A percentile compares a stretch with the other conserved stretches of the same genome.
Conservation (phyloP, 2,113 vertebrate genomes). For the Glaucomys volans region DNA sequence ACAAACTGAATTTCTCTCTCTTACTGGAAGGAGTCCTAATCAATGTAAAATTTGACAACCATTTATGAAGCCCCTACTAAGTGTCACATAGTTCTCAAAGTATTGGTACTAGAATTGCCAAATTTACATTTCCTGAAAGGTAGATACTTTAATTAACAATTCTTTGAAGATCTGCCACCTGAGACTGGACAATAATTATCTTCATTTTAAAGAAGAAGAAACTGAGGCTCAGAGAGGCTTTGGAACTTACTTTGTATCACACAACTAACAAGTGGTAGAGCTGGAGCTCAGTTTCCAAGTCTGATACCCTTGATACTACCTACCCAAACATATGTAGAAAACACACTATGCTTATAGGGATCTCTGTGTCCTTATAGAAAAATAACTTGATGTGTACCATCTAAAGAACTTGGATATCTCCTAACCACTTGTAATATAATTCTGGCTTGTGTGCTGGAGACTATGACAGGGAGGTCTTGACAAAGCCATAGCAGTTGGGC, state of each 20-base stretch:
- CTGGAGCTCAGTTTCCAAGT: background rate
- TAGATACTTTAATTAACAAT: background rate
- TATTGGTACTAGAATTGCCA: background rate
- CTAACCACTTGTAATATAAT: background rate
- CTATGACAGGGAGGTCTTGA: accelerated
- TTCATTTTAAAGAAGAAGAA: background rate
- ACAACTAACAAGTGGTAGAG: background rate
- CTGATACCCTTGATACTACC: background rate
- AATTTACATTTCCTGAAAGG: background rate
- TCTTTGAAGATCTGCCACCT: background rate
- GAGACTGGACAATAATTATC: background rate
- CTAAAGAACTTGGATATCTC: background rate
- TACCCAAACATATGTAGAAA: background rate
- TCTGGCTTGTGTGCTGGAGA: background rate
- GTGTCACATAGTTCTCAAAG: background rate
- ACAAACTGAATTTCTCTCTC: background rate
- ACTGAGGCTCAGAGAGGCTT: background rate
- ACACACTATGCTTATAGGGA: background rate
- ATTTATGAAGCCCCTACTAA: background rate
- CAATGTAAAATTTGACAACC: background rate
- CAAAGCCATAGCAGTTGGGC: background rate
- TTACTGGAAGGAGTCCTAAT: background rate
- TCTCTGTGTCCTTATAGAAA: background rate
- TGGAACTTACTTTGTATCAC: background rate
- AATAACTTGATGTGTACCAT: background rate